Evolutionary conservation across 2,797 vertebrate genomes (phyloP), one percentile per base, ranked within the genome.

Genomic region (Gallirallus australis): DNA sequence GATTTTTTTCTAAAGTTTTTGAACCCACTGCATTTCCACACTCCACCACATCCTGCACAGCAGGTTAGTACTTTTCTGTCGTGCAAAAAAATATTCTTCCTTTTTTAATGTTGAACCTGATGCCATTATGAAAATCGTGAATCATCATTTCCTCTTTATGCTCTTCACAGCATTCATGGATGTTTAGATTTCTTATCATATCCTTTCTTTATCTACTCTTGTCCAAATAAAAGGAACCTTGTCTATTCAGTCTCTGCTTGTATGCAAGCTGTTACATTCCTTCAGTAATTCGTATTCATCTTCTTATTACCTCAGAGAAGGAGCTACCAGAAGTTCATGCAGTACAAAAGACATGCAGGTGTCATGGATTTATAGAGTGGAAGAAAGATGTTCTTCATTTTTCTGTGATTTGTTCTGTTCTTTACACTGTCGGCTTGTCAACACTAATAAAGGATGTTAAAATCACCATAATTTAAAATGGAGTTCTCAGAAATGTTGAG

Each of bases 81-180:
- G 33, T 33, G 57, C 7, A 86, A 86, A 93, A 53, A 57, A 42
- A 42, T 37, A 5, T 0, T 19, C 28, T 40, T 66, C 20, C 8
- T 65, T 76, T 84, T 60, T 7, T 5, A 61, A 40, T 90, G 75
- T 65, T 88, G 57, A 89, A 82, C 6, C 27, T 33, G 30, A 42
- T 76, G 35, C 40, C 77, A 76, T 81, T 88, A 42, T 42, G 53
- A 90, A 91, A 93, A 89, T 25, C 53, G 54, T 86, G 86, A 86
- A 52, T 96, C 91, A 89, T 70, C 13, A 63, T 82, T 95, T 97
- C 80, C 85, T 88, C 69, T 88, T 95, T 61, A 40, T 69, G 28
- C 86, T 93, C 47, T 86, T 83, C 50, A 65, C 37, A 88, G 4
- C 15, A 63, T 69, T 89, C 30, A 33, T 65, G 50, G 72, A 70